Conservation (phyloP, 92 coral and sea anemone genomes). For the Porites rus region DNA sequence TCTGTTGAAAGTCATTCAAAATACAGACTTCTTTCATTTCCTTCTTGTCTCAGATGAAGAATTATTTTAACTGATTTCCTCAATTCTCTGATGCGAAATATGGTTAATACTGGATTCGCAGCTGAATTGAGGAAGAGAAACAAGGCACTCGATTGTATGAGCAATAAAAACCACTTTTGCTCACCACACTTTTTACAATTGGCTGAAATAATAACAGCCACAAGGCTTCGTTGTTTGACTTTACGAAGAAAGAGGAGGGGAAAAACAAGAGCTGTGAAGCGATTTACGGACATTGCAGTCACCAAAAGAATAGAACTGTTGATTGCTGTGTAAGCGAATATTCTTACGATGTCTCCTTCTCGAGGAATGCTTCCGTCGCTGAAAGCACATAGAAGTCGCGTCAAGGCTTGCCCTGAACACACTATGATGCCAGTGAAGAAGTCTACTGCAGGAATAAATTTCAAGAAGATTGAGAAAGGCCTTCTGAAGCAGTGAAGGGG, state of each 20-base stretch:
- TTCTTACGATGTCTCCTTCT: background rate
- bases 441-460: background rate
- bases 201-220: background rate
- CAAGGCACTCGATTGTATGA: background rate
- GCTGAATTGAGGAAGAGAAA: background rate
- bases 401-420: background rate
- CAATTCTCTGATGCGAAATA: no score
- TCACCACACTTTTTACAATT: background rate
- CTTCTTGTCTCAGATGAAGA: background rate
- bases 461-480: background rate
- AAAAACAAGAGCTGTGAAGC: background rate
- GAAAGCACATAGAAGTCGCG: constrained; percentile 4
- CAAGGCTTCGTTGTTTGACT: background rate
- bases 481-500: background rate
- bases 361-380: background rate
- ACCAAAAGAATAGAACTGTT: constrained; percentile 11
- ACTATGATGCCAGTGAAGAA: background rate
- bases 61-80: background rate
- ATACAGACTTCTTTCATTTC: background rate
- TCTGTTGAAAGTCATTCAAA: no score
- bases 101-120: background rate
- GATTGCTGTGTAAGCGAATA: background rate
- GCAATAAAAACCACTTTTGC: background rate
- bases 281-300: constrained; percentile 12
- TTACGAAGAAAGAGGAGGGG: background rate